phyloP scores from a whole-genome alignment of 2,797 vertebrate genomes.

The Centropyge bicolor region DNA sequence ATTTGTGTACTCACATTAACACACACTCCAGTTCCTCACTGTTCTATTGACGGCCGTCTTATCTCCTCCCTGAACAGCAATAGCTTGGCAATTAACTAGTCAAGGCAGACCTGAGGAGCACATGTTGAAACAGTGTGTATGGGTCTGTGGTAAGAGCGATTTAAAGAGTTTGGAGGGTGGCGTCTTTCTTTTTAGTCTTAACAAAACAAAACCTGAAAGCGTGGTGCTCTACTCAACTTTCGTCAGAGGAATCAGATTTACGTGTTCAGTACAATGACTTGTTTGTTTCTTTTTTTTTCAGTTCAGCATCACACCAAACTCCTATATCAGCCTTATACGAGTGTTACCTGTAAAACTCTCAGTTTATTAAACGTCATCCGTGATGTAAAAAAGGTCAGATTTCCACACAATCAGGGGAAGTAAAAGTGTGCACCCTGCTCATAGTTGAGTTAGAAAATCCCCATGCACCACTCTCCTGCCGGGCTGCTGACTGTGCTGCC shows the following conservation, averaged over 20 bases:
- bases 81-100: constrained; percentile 1
- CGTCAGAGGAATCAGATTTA: too few species aligned
- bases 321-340: too few species aligned
- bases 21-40: neutral
- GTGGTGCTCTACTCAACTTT: too few species aligned
- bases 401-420: neutral
- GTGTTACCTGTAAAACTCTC: too few species aligned
- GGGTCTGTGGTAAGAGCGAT: constrained; percentile 3
- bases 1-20: constrained; percentile 3
- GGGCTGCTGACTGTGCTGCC: too few species aligned
- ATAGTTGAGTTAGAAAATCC: neutral
- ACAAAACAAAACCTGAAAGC: neutral
- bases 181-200: neutral
- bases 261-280: too few species aligned
- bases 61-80: neutral
- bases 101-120: constrained; percentile 2
- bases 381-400: neutral
- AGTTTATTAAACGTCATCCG: too few species aligned
- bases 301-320: too few species aligned
- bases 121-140: constrained; percentile 26
- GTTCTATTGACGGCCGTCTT: neutral
- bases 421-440: neutral
- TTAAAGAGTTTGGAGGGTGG: constrained; percentile 6
- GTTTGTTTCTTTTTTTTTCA: too few species aligned
- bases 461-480: too few species aligned